Evolutionary conservation across 2,888 invertebrate genomes (phyloP), one percentile per base, ranked within the genome.

Genomic region (Apodemia hepburni): DNA sequence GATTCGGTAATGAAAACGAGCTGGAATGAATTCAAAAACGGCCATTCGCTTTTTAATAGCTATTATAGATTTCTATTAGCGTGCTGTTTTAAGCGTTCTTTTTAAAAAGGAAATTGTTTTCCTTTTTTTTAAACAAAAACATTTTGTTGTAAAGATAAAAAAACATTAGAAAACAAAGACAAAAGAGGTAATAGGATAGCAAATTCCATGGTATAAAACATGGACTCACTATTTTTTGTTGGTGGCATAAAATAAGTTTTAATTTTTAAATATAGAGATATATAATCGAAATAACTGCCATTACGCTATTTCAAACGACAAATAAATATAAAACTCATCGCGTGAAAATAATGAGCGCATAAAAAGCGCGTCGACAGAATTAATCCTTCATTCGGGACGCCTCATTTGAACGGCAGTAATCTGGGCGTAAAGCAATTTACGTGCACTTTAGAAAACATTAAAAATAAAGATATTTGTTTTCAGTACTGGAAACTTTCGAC

Each of bases 361-460:
- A 81, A 85, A 81, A 76, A 77, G 76, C 77, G 76, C 82, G 81
- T 82, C 81, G 73, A 77, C 61, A 35, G 11, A 83, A 82, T 86
- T 84, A 82, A 85, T 83, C 82, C 78, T 81, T 78, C 81, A 80
- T 79, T 82, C 76, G 74, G 71, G 81, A 77, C 75, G 80, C 76
- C 77, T 79, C 86, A 78, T 85, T 86, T 79, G 78, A 73, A 71
- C 76, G 78, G 75, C 82, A 79, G 79, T 87, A 83, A 86, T 85
- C 82, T 82, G 80, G 76, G 79, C 76, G 78, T 85, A 76, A 84
- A 85, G 73, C 76, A 17, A 72, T 74, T 83, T 85, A 80, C 75
- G 83, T 77, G 79, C 66, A 64, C 22, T 64, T 64, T 60, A 61
- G 47, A 61, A 57, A 64, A 57, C 45, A 49, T 64, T 29, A 62